Base-by-base conservation (phyloP, 2,888 invertebrate species). In the Atethmia centrago region DNA sequence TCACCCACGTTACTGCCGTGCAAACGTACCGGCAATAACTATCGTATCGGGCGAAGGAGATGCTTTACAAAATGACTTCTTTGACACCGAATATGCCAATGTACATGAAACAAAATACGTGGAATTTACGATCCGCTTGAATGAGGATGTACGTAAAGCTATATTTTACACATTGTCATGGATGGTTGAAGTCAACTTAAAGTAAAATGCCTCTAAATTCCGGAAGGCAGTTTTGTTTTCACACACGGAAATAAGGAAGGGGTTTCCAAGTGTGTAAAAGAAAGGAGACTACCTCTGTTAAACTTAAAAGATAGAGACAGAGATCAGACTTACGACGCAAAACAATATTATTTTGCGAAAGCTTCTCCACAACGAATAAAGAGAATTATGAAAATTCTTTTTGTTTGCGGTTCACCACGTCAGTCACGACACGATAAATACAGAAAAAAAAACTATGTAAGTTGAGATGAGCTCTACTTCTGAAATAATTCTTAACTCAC, bases 21-120 rank as follows among this genome's bases (percentile, higher is more conserved):
- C 89, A 90, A 90, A 89, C 80, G 88, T 86, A 88, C 84, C 25
- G 61, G 80, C 75, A 78, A 81, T 86, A 87, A 87, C 86, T 87
- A 85, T 86, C 81, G 83, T 76, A 82, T 83, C 77, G 85, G 72
- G 75, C 74, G 75, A n/a, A 62, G 62, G 56, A 64, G 71, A 80
- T 74, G 85, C 75, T 78, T 85, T 85, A 80, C 85, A 80, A 82
- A 87, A 86, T 87, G 87, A 86, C 85, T 87, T 85, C 82, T 86
- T 80, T 83, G 87, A 86, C 87, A 83, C 80, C 79, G 67, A 81
- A 83, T 79, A 77, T 78, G 83, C 83, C 83, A 78, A 64, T 77
- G 80, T 76, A 82, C 83, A 80, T 80, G 85, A 68, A 82, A 87
- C 83, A 86, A 80, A 87, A 87, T 83, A 77, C 77, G 75, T 80